A percentile compares a stretch with the other conserved stretches of the same genome.
Evolutionary conservation across 2,113 vertebrate species (phyloP).

Genomic region (Cyprinodon variegatus): DNA sequence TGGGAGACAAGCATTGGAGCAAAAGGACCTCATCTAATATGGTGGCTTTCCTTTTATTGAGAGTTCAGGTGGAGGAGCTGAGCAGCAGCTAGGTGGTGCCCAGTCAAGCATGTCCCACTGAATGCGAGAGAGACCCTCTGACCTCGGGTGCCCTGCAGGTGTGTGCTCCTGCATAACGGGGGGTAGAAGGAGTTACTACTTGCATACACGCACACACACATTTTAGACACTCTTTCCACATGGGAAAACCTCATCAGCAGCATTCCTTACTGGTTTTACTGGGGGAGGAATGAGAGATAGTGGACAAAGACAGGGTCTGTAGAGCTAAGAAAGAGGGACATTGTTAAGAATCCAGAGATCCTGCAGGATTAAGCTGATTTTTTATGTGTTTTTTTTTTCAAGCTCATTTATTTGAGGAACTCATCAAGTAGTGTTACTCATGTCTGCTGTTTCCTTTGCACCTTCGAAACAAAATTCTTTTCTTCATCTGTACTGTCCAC

Average conservation of each 20-base stretch:
- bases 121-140: constrained; percentile 51
- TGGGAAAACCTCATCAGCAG: constrained; percentile 75
- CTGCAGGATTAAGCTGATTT: background rate
- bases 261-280: constrained; percentile 74
- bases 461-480: too few relatives aligned
- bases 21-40: background rate
- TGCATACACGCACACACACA: constrained; percentile 36
- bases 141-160: constrained; percentile 83
- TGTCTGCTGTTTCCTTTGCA: too few relatives aligned
- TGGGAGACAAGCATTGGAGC: background rate
- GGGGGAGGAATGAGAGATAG: constrained; percentile 55
- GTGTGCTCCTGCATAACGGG: constrained; percentile 63
- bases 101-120: constrained; percentile 66
- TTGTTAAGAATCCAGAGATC: background rate
- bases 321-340: constrained; percentile 19
- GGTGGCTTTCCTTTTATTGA: constrained; percentile 2
- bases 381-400: background rate
- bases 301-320: constrained; percentile 72
- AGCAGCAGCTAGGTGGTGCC: constrained; percentile 70
- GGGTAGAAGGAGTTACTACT: constrained; percentile 66
- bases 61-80: constrained; percentile 24
- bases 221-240: constrained; percentile 40
- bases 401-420: background rate
- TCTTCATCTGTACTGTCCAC: too few relatives aligned
- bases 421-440: too few relatives aligned